These are phyloP conservation scores for Rhombomys opimus DNA, from an alignment of 2,113 vertebrate species.

Conservation along the genomic window DNA sequence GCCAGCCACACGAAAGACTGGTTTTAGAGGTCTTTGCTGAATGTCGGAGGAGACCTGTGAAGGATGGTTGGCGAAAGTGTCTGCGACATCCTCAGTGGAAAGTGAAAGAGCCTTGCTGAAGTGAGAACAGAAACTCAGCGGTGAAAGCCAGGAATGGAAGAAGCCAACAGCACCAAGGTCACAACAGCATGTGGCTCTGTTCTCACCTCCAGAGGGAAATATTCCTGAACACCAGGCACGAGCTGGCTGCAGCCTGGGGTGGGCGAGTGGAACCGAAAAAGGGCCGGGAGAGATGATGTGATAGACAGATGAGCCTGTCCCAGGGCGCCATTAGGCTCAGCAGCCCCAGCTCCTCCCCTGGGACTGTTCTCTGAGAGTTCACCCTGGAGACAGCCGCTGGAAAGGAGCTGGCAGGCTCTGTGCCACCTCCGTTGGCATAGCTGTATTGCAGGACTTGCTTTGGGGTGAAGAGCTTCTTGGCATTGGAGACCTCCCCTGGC, in stretches of 20 bases:
- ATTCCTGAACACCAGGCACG: not conserved
- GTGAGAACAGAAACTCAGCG: constrained; percentile 64
- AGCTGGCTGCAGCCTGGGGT: not conserved
- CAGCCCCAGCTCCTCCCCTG: not conserved
- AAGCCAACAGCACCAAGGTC: not conserved
- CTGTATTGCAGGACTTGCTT: constrained; percentile 77
- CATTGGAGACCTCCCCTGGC: constrained; percentile 37
- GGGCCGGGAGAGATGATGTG: not conserved
- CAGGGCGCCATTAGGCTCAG: not conserved
- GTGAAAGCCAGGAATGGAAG: constrained; percentile 51
- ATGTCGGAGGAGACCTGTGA: not conserved
- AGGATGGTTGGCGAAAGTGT: not conserved
- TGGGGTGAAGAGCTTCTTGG: constrained; percentile 87
- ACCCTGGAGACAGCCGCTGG: not conserved
- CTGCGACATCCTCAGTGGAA: not conserved
- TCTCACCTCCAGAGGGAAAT: not conserved
- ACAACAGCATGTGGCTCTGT: not conserved
- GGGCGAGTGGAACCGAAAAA: fast-evolving
- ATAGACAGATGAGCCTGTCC: not conserved
- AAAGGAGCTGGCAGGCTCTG: not conserved
- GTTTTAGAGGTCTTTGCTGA: not conserved
- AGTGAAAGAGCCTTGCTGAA: fast-evolving
- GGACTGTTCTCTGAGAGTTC: not conserved
- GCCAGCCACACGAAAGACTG: fast-evolving
- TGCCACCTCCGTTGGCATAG: not conserved